Conservation (phyloP, 2,797 vertebrate genomes). For the Dendrocincla fuliginosa region DNA sequence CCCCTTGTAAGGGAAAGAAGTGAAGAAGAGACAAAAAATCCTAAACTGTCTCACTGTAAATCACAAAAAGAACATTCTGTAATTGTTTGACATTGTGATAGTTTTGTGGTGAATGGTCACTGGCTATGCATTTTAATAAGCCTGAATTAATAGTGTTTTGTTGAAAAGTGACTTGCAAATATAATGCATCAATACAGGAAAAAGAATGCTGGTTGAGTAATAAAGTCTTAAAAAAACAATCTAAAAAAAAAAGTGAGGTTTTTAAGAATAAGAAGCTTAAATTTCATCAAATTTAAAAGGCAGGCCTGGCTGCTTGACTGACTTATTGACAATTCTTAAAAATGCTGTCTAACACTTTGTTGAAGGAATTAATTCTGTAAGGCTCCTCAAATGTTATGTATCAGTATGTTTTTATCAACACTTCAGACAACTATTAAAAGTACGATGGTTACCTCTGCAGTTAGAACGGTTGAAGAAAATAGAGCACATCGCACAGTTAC, state of each 20-base stretch:
- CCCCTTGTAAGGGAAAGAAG: not conserved
- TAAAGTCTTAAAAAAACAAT: not conserved
- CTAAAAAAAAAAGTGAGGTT: not conserved
- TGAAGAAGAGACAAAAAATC: not conserved
- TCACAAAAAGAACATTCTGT: not conserved
- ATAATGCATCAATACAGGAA: not conserved
- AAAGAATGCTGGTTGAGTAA: not conserved
- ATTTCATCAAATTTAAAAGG: not conserved
- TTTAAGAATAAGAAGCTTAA: not conserved
- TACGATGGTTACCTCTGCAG: not conserved
- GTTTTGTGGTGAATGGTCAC: not conserved
- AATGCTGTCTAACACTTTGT: not conserved
- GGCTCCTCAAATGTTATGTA: not conserved
- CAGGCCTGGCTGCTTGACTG: not conserved
- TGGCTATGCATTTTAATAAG: not conserved
- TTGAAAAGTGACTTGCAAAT: not conserved
- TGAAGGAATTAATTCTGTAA: not conserved
- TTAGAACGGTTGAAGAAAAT: not conserved
- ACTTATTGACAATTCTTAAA: not conserved
- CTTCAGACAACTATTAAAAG: not conserved
- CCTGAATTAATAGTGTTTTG: not conserved
- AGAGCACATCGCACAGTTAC: not conserved
- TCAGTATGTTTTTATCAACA: not conserved
- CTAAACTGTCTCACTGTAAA: not conserved
- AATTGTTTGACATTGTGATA: not conserved